phyloP scores from a whole-genome alignment of 2,888 invertebrate genomes.

The Junonia oenone region DNA sequence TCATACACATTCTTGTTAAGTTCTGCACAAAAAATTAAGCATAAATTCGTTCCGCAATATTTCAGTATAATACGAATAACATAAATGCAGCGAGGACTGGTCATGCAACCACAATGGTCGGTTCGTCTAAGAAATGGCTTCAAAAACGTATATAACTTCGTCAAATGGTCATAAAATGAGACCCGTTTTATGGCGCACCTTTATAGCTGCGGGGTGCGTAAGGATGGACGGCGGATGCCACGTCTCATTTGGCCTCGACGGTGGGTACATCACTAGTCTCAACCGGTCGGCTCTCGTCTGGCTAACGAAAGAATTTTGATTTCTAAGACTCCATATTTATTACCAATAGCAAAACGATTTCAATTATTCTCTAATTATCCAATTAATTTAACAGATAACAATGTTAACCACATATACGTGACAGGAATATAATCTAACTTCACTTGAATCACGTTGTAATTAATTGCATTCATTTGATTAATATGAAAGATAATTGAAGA shows the following conservation, averaged over 20 bases:
- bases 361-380: background rate
- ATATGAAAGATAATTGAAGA: no score
- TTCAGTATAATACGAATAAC: conserved; percentile 54
- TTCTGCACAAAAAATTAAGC: conserved; percentile 35
- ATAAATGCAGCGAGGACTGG: conserved; percentile 48
- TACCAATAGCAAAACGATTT: background rate
- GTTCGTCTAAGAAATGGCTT: conserved; percentile 64
- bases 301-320: conserved; percentile 22
- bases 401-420: background rate
- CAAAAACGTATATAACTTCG: conserved; percentile 73
- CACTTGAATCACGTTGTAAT: no score
- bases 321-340: conserved; percentile 1
- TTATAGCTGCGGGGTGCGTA: conserved; percentile 67
- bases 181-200: conserved; percentile 74
- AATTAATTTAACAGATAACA: background rate
- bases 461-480: no score
- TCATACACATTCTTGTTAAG: conserved; percentile 14
- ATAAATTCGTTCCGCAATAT: conserved; percentile 40
- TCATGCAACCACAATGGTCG: conserved; percentile 65
- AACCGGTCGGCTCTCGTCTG: conserved; percentile 21
- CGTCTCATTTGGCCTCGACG: conserved; percentile 37
- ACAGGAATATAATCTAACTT: background rate
- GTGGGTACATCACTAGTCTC: conserved; percentile 22
- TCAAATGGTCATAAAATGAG: conserved; percentile 76
- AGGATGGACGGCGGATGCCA: conserved; percentile 60